Evolutionary conservation across 2,888 invertebrate genomes (phyloP).

Genomic region (Panorpa germanica): DNA sequence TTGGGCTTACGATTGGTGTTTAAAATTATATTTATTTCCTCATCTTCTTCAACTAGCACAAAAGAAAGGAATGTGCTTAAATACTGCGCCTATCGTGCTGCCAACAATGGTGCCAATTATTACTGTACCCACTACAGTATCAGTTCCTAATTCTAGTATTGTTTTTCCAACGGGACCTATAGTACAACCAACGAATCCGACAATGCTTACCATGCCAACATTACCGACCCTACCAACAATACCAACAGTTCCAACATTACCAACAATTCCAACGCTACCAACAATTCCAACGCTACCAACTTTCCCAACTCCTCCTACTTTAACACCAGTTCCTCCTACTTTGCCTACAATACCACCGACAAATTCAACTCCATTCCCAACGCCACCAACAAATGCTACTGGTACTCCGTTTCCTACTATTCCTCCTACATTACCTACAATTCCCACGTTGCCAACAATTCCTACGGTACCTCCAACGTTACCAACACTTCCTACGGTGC

Average conservation of each 20-base stretch:
- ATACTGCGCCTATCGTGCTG: too few relatives aligned
- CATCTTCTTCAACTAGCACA: constrained; percentile 22
- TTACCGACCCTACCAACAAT: not conserved
- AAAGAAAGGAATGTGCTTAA: constrained; percentile 20
- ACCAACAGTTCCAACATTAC: not conserved
- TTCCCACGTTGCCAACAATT: not conserved
- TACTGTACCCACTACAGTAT: too few relatives aligned
- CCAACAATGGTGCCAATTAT: too few relatives aligned
- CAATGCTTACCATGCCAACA: too few relatives aligned
- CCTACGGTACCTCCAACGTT: not conserved
- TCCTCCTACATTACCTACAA: constrained; percentile 1
- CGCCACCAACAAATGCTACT: not conserved
- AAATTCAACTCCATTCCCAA: not conserved
- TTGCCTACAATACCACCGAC: too few relatives aligned
- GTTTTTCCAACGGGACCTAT: too few relatives aligned
- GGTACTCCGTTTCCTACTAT: not conserved
- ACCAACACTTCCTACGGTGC: not conserved
- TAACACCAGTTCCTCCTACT: too few relatives aligned
- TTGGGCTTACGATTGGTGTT: constrained; percentile 22
- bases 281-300: too few relatives aligned
- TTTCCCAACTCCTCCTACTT: too few relatives aligned
- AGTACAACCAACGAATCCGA: constrained; percentile 2
- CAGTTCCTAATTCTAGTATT: too few relatives aligned
- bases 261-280: too few relatives aligned
- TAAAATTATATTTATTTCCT: constrained; percentile 22